These are phyloP conservation scores for Caenorhabditis tropicalis DNA, from an alignment of 1,140 invertebrate species.

Conservation along the genomic window DNA sequence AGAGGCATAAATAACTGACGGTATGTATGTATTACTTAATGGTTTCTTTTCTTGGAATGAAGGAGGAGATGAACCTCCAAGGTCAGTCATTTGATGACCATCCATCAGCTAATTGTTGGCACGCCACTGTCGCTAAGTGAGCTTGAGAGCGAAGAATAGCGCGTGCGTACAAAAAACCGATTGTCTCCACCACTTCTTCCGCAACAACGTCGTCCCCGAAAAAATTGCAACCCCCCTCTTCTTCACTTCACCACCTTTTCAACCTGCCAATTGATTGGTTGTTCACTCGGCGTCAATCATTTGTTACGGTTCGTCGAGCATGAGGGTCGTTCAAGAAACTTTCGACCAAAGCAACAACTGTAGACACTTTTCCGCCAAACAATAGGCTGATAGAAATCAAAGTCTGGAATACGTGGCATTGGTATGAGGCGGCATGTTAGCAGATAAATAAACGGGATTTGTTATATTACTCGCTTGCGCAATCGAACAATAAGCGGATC, in stretches of 20 bases:
- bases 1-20: constrained; percentile 38
- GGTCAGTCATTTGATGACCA: constrained; percentile 38
- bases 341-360: constrained; percentile 6
- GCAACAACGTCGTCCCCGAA: neutral
- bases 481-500: constrained; percentile 40
- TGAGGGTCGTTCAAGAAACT: constrained; percentile 41
- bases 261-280: constrained; percentile 29
- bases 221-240: constrained; percentile 11
- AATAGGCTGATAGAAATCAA: neutral
- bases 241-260: neutral
- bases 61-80: constrained; percentile 18
- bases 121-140: constrained; percentile 34
- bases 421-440: neutral
- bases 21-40: constrained; percentile 45
- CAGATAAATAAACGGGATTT: constrained; percentile 6
- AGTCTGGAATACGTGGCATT: neutral
- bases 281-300: constrained; percentile 34
- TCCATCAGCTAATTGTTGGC: constrained; percentile 43
- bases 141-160: constrained; percentile 30
- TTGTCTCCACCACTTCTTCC: constrained; percentile 11
- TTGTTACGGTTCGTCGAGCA: constrained; percentile 30
- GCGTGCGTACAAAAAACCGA: constrained; percentile 3
- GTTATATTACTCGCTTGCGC: constrained; percentile 41
- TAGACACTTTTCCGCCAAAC: neutral
- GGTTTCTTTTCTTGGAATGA: constrained; percentile 40